Conservation (phyloP, 2,113 vertebrate genomes). For the Vidua chalybeata region DNA sequence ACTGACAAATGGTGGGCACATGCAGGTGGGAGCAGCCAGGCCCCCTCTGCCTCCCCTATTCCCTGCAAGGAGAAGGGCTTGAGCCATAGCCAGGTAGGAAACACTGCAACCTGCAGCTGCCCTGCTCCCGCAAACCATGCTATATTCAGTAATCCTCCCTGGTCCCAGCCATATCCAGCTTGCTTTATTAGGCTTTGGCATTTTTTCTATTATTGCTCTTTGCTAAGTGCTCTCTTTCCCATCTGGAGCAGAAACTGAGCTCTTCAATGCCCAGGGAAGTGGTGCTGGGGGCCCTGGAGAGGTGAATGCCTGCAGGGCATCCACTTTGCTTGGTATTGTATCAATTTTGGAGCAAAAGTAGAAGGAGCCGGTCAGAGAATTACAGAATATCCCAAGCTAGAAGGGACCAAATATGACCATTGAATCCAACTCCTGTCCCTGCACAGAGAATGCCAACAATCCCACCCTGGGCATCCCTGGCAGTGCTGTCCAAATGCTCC, state of each 20-base stretch:
- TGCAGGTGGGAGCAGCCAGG: neutral
- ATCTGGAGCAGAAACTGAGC: neutral
- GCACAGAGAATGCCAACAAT: neutral
- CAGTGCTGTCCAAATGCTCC: fast-evolving
- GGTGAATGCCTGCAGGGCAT: fast-evolving
- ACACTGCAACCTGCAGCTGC: fast-evolving
- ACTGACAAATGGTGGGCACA: neutral
- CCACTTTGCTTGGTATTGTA: neutral
- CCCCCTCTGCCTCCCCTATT: neutral
- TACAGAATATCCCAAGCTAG: neutral
- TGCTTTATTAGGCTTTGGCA: neutral
- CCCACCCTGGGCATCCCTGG: neutral
- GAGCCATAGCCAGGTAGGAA: neutral
- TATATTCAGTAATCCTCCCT: neutral
- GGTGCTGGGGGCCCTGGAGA: neutral
- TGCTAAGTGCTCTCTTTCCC: neutral
- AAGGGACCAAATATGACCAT: neutral
- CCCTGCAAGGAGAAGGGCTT: neutral
- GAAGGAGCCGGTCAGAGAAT: neutral
- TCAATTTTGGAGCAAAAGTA: neutral
- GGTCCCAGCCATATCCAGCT: neutral
- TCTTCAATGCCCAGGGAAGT: neutral
- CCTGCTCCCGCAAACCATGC: neutral
- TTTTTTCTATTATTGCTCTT: neutral
- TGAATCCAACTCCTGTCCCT: neutral